phyloP scores from a whole-genome alignment of 1,140 invertebrate genomes.

The Drosophila biarmipes region DNA sequence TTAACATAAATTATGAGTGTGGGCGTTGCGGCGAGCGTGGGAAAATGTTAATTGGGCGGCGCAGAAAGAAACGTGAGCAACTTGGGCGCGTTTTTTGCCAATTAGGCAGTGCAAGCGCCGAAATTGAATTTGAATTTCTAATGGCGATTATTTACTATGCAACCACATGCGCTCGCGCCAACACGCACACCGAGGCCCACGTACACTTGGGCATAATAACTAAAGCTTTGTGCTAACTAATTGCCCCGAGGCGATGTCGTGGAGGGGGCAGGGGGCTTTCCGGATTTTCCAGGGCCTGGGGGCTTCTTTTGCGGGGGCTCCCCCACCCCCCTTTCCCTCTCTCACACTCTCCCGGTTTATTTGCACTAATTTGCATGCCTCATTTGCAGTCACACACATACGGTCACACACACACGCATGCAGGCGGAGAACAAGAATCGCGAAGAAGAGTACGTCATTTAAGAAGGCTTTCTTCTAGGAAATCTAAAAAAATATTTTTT shows the following conservation, averaged over 20 bases:
- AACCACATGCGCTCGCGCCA: slow-evolving; percentile 21
- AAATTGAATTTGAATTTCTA: slow-evolving; percentile 77
- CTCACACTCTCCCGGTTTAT: slow-evolving; percentile 34
- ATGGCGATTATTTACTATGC: slow-evolving; percentile 69
- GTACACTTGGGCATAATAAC: slow-evolving; percentile 71
- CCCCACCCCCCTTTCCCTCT: too few species aligned
- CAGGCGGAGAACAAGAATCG: slow-evolving; percentile 8
- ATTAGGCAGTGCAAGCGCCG: slow-evolving; percentile 54
- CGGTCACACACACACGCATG: slow-evolving; percentile 9
- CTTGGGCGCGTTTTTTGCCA: slow-evolving; percentile 38
- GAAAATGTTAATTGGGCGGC: slow-evolving; percentile 32
- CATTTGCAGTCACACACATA: slow-evolving; percentile 59
- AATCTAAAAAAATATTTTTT: background rate
- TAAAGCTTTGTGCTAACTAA: slow-evolving; percentile 78
- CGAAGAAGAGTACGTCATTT: background rate
- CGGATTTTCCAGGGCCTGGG: background rate
- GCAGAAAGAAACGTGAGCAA: slow-evolving; percentile 18
- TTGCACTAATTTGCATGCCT: slow-evolving; percentile 77
- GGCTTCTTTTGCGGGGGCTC: too few species aligned
- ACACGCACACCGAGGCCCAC: slow-evolving; percentile 34
- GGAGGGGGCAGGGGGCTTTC: slow-evolving; percentile 8
- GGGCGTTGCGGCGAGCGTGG: slow-evolving; percentile 11
- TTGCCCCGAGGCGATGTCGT: slow-evolving; percentile 64
- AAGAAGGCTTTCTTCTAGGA: background rate
- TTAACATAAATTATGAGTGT: slow-evolving; percentile 66